Percentiles rank a stretch among this genome's conserved stretches.
Conservation (phyloP, 2,888 invertebrate genomes). For the Gortyna flavago region DNA sequence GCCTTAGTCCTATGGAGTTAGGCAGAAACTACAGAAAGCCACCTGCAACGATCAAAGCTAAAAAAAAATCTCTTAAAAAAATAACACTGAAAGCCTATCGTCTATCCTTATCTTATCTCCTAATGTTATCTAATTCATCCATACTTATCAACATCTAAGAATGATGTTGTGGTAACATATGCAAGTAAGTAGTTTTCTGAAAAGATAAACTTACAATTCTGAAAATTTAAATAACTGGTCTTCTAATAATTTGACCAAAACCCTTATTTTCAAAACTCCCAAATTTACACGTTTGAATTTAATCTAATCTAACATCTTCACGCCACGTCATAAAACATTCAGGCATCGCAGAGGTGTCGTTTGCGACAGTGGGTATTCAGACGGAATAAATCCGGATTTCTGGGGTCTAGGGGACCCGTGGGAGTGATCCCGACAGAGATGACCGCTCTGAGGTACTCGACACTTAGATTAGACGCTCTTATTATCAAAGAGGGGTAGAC, state of each 20-base stretch:
- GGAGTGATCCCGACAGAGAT: constrained; percentile 88
- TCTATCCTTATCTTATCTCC: no score
- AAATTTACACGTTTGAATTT: constrained; percentile 71
- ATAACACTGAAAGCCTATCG: neutral
- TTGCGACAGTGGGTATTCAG: constrained; percentile 81
- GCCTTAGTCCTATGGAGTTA: neutral
- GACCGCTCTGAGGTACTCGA: constrained; percentile 87
- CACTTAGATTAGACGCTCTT: constrained; percentile 86
- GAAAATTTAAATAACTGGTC: neutral
- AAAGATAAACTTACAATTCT: neutral
- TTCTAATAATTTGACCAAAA: neutral
- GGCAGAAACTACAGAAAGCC: neutral
- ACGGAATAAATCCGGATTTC: constrained; percentile 87
- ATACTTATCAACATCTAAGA: no score
- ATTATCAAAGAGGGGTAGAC: constrained; percentile 72
- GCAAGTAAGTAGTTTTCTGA: no score
- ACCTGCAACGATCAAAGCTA: neutral
- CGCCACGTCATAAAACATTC: constrained; percentile 82
- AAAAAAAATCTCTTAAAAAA: neutral
- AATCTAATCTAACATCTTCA: constrained; percentile 83
- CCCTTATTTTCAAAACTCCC: constrained; percentile 21
- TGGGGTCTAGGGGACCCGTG: constrained; percentile 85
- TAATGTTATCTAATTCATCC: no score
- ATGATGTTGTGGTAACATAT: neutral
- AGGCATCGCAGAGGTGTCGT: constrained; percentile 82